Percentiles rank a stretch among this genome's conserved stretches.
Conservation (phyloP, 2,888 invertebrate species). For the Xestia ashworthii region DNA sequence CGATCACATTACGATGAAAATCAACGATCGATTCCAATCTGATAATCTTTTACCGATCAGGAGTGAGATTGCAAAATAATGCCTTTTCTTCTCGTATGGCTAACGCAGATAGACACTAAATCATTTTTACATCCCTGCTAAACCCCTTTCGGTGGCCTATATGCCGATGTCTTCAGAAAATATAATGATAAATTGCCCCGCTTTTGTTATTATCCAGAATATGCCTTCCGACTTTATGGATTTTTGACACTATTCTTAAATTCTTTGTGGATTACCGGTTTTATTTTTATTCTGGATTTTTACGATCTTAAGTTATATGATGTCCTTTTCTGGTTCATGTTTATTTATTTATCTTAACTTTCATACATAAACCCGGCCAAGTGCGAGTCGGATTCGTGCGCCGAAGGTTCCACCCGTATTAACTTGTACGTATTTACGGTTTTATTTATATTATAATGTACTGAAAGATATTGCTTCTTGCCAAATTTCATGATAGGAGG, state of each 20-base stretch:
- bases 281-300: slow-evolving; percentile 20
- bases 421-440: no score
- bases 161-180: slow-evolving; percentile 61
- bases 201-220: slow-evolving; percentile 58
- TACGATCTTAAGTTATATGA: not conserved
- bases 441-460: no score
- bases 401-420: no score
- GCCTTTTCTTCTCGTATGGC: slow-evolving; percentile 48
- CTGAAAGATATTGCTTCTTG: no score
- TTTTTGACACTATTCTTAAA: slow-evolving; percentile 54
- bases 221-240: slow-evolving; percentile 51
- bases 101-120: slow-evolving; percentile 58
- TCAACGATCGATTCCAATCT: slow-evolving; percentile 27
- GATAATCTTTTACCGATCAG: slow-evolving; percentile 57
- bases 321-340: not conserved
- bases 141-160: slow-evolving; percentile 59
- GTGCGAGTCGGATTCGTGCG: no score
- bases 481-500: no score
- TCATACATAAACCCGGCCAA: not conserved
- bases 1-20: slow-evolving; percentile 6
- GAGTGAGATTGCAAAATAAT: slow-evolving; percentile 62
- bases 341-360: not conserved
- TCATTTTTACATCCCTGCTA: slow-evolving; percentile 67
- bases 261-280: slow-evolving; percentile 40
- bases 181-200: slow-evolving; percentile 66